These are phyloP conservation scores for Argyresthia albistria DNA, from an alignment of 2,888 invertebrate genomes.

Conservation along the genomic window DNA sequence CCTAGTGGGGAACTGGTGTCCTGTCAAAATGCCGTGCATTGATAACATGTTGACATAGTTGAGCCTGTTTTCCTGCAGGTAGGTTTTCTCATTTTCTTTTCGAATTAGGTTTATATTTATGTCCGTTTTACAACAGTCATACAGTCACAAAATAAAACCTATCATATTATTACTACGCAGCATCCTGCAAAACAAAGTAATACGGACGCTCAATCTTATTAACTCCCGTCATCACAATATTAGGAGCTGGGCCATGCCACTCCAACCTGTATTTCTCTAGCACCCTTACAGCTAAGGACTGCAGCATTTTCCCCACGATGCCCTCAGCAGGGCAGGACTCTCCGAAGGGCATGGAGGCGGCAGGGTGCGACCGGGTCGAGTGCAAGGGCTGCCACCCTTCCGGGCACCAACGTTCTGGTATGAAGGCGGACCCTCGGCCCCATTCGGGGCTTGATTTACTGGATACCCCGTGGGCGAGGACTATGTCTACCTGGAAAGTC, in stretches of 20 bases:
- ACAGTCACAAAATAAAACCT: too few relatives aligned
- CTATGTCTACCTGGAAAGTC: slow-evolving; percentile 47
- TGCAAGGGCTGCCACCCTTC: slow-evolving; percentile 44
- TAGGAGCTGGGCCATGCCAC: slow-evolving; percentile 54
- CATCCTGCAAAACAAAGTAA: slow-evolving; percentile 56
- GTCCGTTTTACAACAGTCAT: too few relatives aligned
- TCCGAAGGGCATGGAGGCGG: slow-evolving; percentile 49
- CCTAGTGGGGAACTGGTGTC: too few relatives aligned
- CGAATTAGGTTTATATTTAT: too few relatives aligned
- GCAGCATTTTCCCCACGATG: slow-evolving; percentile 38
- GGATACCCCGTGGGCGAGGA: slow-evolving; percentile 51
- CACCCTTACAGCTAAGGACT: slow-evolving; percentile 34
- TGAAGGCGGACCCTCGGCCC: slow-evolving; percentile 49
- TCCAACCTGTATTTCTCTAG: slow-evolving; percentile 53
- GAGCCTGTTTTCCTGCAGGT: too few relatives aligned
- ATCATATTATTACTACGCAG: slow-evolving; percentile 21
- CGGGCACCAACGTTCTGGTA: slow-evolving; percentile 54
- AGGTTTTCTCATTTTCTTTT: too few relatives aligned
- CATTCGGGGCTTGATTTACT: slow-evolving; percentile 51
- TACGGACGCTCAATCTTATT: slow-evolving; percentile 52
- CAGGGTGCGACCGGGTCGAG: slow-evolving; percentile 43
- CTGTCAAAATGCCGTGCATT: too few relatives aligned
- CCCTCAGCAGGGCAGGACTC: slow-evolving; percentile 48
- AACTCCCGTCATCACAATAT: slow-evolving; percentile 36
- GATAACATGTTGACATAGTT: too few relatives aligned